Evolutionary conservation across 1,140 invertebrate species (phyloP), one percentile per base, ranked within the genome.

Genomic region (Calosoma granatense): DNA sequence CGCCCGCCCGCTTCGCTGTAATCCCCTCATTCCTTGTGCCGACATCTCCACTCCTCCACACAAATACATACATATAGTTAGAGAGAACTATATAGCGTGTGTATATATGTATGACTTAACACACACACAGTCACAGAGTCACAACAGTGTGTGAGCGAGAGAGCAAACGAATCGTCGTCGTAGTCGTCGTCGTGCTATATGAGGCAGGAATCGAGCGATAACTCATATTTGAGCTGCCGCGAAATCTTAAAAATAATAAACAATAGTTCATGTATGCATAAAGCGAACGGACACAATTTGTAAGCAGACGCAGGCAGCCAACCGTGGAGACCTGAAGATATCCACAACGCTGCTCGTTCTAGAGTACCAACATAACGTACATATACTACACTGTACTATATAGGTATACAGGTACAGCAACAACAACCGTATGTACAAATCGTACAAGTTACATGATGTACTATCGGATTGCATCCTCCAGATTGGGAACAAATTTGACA

Each of bases 191-290:
- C 41, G 41, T 47, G 41, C 41, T 47, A 47, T 47, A 47, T 47
- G 41, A 47, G 41, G 6, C 41, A 47, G 41, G 41, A 47, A 47
- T 47, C 41, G 41, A 47, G 54, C 60, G 59, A 64, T 65, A 65
- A 62, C 60, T 67, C 64, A 65, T 67, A 65, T 65, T 64, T 58
- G 64, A 65, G 59, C 53, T 56, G 41, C 41, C 15, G 41, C 15
- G 53, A 55, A 59, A 60, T 51, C 41, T 56, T 59, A 68, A 68
- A 68, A 68, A 68, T 68, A 64, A 65, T 67, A 68, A 68, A 68
- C 67, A 68, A 68, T 68, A 68, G 65, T 68, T 67, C 67, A 68
- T 68, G 67, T 68, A 68, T 68, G 65, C 67, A 68, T 68, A 68
- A 68, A 68, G 63, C 65, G 64, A 67, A 59, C 65, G 65, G 65